Conservation (phyloP, 2,797 vertebrate species). For the Scolopax bukidnonensis region DNA sequence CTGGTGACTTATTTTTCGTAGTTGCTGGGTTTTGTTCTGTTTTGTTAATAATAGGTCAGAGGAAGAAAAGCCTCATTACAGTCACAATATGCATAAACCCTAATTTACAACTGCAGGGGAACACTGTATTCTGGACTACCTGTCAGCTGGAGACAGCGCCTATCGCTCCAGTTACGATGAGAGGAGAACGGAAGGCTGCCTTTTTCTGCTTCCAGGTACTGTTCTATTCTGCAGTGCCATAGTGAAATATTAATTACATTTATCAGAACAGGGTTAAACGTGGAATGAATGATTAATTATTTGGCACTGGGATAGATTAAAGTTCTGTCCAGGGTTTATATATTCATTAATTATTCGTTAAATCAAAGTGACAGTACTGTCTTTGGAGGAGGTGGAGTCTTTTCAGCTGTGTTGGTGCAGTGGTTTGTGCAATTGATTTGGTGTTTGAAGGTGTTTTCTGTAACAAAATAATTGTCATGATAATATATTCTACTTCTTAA, state of each 20-base stretch:
- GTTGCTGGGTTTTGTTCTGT: neutral
- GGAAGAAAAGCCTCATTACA: neutral
- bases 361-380: neutral
- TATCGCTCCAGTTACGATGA: neutral
- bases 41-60: neutral
- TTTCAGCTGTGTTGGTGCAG: neutral
- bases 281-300: conserved; percentile 60
- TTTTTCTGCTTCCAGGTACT: conserved; percentile 18
- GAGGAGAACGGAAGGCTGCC: neutral
- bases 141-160: neutral
- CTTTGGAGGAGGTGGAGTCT: neutral
- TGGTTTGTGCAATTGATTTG: neutral
- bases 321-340: conserved; percentile 44
- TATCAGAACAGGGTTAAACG: conserved; percentile 44
- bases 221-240: conserved; percentile 27
- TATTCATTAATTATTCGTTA: conserved; percentile 58
- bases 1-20: neutral
- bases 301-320: conserved; percentile 42
- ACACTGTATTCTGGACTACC: neutral
- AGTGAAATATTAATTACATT: conserved; percentile 64
- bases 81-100: neutral
- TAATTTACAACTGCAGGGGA: neutral
- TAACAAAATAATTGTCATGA: neutral
- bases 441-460: neutral
- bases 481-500: neutral